Conservation (phyloP, 2,888 invertebrate species). For the Perizoma affinitatum region DNA sequence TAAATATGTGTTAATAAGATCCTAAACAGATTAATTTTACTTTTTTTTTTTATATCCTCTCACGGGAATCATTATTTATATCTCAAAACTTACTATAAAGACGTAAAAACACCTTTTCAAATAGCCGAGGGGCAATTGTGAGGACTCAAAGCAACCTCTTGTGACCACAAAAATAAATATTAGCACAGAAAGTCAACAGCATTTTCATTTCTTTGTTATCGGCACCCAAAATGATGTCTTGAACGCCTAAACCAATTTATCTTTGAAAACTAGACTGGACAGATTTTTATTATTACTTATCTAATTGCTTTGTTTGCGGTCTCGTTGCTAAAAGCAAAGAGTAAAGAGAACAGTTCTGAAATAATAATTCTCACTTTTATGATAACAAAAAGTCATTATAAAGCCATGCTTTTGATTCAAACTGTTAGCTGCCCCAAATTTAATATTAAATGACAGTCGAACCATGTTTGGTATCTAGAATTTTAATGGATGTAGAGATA, state of each 20-base stretch:
- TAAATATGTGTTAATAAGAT: no score
- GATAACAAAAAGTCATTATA: conserved; percentile 10
- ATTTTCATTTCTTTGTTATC: conserved; percentile 49
- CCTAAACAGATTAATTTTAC: no score
- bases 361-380: no score
- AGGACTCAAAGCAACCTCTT: conserved; percentile 41
- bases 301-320: conserved; percentile 4
- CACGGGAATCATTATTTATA: no score
- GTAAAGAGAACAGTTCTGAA: no score
- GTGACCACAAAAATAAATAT: conserved; percentile 56
- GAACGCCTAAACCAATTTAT: conserved; percentile 29
- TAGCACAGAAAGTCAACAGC: conserved; percentile 55
- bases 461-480: no score
- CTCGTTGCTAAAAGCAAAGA: neutral
- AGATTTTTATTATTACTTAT: conserved; percentile 11
- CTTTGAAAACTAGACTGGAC: conserved; percentile 22
- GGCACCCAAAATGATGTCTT: conserved; percentile 42
- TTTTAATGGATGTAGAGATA: no score
- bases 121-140: no score
- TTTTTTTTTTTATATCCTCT: no score
- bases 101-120: no score
- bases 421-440: conserved; percentile 1
- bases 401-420: neutral
- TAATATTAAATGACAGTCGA: no score
- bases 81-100: no score